A percentile compares a stretch with the other conserved stretches of the same genome.
Evolutionary conservation across 1,140 invertebrate genomes (phyloP).

Genomic region (Conus betulinus): DNA sequence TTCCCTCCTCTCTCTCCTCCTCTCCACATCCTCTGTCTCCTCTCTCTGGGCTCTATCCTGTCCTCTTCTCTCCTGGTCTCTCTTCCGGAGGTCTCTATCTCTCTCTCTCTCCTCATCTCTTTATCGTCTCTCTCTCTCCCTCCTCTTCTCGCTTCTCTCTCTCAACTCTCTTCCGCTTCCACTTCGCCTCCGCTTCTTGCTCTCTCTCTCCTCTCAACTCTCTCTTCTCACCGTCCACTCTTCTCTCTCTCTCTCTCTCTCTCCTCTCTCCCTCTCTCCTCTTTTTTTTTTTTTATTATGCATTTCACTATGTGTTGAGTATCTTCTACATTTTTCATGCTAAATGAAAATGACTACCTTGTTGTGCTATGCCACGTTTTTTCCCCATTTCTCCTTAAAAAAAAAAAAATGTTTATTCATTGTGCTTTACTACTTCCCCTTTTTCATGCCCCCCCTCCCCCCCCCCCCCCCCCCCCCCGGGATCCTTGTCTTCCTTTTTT

Average conservation of each 20-base stretch:
- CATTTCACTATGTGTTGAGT: no score
- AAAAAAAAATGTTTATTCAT: no score
- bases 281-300: neutral
- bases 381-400: no score
- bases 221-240: neutral
- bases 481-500: neutral
- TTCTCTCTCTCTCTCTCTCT: neutral
- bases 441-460: no score
- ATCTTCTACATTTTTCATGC: no score
- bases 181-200: neutral
- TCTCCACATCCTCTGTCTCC: neutral
- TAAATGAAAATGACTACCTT: no score
- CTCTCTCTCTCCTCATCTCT: neutral
- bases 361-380: no score
- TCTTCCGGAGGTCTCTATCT: neutral
- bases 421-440: no score
- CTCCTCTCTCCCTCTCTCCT: neutral
- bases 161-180: neutral
- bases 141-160: neutral
- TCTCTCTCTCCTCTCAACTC: neutral
- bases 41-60: neutral
- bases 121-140: neutral
- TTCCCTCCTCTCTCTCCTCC: no score
- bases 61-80: neutral
- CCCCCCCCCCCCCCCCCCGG: no score